Conservation (phyloP, 2,888 invertebrate genomes). For the Calameuta pallipes region DNA sequence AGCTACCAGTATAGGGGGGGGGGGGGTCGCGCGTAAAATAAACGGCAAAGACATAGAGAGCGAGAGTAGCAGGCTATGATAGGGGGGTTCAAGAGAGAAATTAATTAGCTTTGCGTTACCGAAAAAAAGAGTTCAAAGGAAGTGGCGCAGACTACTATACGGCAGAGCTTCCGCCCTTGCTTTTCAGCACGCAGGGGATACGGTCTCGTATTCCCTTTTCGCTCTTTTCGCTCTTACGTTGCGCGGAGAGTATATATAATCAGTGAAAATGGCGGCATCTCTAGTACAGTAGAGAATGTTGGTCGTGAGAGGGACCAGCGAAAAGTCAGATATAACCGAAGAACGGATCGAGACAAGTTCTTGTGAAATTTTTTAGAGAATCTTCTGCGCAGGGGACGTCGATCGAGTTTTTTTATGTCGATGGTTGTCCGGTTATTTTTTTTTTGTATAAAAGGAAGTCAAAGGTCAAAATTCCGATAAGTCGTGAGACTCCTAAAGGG, state of each 20-base stretch:
- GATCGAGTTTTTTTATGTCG: not conserved
- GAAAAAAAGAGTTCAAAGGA: constrained; percentile 59
- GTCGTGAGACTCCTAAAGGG: not conserved
- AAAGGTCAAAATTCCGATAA: not conserved
- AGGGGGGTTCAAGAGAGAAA: constrained; percentile 39
- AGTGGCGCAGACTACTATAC: constrained; percentile 47
- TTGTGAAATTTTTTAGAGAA: not conserved
- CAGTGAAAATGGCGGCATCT: constrained; percentile 3
- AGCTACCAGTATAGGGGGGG: not conserved
- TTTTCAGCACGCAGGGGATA: constrained; percentile 19
- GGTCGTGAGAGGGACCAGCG: not conserved
- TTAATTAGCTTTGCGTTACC: constrained; percentile 55
- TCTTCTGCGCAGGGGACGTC: not conserved
- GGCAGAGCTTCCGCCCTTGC: constrained; percentile 21
- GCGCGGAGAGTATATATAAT: constrained; percentile 4
- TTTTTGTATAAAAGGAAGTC: not conserved
- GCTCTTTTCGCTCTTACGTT: constrained; percentile 7
- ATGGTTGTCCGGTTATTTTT: not conserved
- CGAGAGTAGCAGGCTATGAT: constrained; percentile 20
- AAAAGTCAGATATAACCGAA: not conserved
- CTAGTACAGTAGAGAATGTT: not conserved
- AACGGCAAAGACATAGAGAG: constrained; percentile 27
- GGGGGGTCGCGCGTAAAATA: constrained; percentile 26
- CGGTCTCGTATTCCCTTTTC: constrained; percentile 7
- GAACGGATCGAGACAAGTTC: not conserved